Base-by-base conservation (phyloP, 2,888 invertebrate genomes). In the Spodoptera picta region DNA sequence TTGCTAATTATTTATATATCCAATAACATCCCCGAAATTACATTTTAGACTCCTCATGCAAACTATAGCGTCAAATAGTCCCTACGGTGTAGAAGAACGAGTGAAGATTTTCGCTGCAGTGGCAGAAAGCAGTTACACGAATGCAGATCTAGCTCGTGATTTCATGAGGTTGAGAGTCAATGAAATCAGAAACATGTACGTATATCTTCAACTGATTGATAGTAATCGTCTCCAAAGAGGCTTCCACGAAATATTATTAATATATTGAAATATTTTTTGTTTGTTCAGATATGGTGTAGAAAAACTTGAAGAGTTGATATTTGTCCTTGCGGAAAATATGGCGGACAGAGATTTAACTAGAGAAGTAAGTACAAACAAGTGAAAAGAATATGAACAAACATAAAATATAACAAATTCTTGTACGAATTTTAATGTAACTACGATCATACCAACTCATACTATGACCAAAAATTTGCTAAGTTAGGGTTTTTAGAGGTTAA, bases 71-170 rank as follows among this genome's bases (percentile, higher is more conserved):
- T 56, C 27, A 0, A 79, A 87, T 54, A 85, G 83, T 48, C 85
- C 84, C 0, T 93, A 89, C 60, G 79, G 80, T 1, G 61, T 82
- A 0, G 93, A 95, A 77, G 95, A 96, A 62, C 90, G 91, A 24
- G 64, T 82, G 0, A 89, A 84, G 60, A 95, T 95, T 46, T 95
- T 95, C 73, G 84, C 77, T 31, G 91, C 95, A 0, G 92, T 95
- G 0, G 91, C 90, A 5, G 87, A 87, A 23, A 88, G 92, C 51
- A 92, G 91, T 67, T 82, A 73, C 10, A 70, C 80, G 4, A 96
- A 96, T 52, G 91, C 96, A 0, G 63, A 87, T 5, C 66, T 90
- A 0, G 95, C 95, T 9, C 84, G 96, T 4, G 87, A 92, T 2
- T 96, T 96, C 80, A 81, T 96, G 0, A 70, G 82, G 0, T 60